Evolutionary conservation across 2,888 invertebrate genomes (phyloP), one percentile per base, ranked within the genome.

Genomic region (Apamea crenata): DNA sequence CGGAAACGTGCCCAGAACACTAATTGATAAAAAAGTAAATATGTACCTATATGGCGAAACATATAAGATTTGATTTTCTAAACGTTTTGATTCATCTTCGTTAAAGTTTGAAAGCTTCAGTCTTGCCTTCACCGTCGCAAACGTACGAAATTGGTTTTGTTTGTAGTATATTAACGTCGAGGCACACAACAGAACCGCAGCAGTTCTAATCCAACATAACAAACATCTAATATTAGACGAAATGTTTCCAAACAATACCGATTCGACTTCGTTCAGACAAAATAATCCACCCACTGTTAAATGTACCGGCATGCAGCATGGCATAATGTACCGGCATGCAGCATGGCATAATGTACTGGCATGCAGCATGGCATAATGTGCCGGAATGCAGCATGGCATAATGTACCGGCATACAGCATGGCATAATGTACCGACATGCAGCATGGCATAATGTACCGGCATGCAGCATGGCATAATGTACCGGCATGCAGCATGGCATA

Each of bases 211-310:
- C 8, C 32, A 79, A 63, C 14, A 59, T 12, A n/a, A 32, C 25
- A 66, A 36, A 59, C 40, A 40, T 70, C 44, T 75, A 61, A 36
- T 61, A 67, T 67, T 67, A 81, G 76, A 70, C 67, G 18, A 71
- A 66, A 71, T 75, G 53, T 67, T 75, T 67, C 21, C 44, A 81
- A 81, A 71, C 75, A 61, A 59, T 53, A 40, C 21, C 69, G 16
- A 40, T 68, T 47, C 68, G 21, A 79, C 63, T 14, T 16, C 50
- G 6, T 47, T 79, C 44, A 44, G 32, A 65, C 21, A 59, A 59
- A 32, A 44, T 32, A 44, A 21, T 44, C 21, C 25, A 40, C 10
- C 25, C 18, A n/a, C 47, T 21, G n/a, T 10, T 8, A 32, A 63
- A 66, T n/a, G n/a, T 56, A n/a, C 56, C 10, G n/a, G n/a, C n/a